Conservation (phyloP, 2,113 vertebrate genomes). For the Sapajus apella region DNA sequence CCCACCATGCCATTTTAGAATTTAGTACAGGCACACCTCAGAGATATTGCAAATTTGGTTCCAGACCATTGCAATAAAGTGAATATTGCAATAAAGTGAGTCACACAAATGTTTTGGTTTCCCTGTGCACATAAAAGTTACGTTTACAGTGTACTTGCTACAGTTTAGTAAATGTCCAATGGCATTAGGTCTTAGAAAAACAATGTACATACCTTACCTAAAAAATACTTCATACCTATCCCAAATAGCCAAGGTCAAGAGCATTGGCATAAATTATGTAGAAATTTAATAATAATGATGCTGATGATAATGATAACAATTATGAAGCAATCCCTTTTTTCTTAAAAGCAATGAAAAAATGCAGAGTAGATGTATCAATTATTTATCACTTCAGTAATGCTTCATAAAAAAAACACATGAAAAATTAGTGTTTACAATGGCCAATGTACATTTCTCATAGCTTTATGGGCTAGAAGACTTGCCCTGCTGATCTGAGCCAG, state of each 20-base stretch:
- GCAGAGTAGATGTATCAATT: not conserved
- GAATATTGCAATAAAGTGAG: not conserved
- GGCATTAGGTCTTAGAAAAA: not conserved
- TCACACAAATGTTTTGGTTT: not conserved
- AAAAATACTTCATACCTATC: not conserved
- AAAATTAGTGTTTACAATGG: not conserved
- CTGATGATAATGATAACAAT: not conserved
- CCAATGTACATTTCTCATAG: not conserved
- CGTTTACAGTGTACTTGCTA: not conserved
- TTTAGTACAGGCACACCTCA: not conserved
- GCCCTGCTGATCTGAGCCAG: not conserved
- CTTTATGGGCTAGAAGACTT: not conserved
- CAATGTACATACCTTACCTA: not conserved
- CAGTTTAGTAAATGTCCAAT: not conserved
- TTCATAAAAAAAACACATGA: not conserved
- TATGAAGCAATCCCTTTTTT: not conserved
- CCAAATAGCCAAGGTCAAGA: not conserved
- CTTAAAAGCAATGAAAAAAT: not conserved
- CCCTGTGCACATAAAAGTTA: not conserved
- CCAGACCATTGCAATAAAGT: not conserved
- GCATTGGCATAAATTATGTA: not conserved
- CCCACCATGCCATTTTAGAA: not conserved
- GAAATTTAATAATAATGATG: not conserved
- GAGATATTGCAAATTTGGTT: not conserved
- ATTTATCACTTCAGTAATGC: not conserved